A percentile compares a stretch with the other conserved stretches of the same genome.
These are phyloP conservation scores for Craseonycteris thonglongyai DNA, from an alignment of 2,113 vertebrate genomes.

Conservation along the genomic window DNA sequence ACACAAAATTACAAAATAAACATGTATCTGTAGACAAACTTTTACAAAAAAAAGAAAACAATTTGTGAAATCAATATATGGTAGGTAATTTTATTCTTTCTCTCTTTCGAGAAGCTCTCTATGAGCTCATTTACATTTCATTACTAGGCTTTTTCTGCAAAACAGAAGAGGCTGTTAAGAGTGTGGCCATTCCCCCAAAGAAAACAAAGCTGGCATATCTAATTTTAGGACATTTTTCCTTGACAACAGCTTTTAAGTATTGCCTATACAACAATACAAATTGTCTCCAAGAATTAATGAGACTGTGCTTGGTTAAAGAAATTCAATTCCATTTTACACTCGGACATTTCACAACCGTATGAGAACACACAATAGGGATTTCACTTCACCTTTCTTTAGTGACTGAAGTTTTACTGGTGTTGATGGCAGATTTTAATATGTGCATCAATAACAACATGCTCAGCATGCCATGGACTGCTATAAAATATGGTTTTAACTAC, in stretches of 20 bases:
- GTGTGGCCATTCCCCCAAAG: conserved; percentile 27
- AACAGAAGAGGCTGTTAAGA: conserved; percentile 3
- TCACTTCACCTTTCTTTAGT: background rate
- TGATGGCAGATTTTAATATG: background rate
- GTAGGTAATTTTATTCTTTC: background rate
- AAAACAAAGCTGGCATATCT: conserved; percentile 52
- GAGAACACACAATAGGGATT: background rate
- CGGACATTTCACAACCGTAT: background rate
- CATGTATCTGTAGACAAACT: background rate
- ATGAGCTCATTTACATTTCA: conserved; percentile 22
- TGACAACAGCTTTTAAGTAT: conserved; percentile 57
- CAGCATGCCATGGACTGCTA: background rate
- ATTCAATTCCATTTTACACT: background rate
- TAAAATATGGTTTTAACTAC: conserved; percentile 13
- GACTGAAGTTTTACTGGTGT: background rate
- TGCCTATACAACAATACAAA: conserved; percentile 20
- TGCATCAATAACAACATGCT: background rate
- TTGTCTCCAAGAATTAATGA: conserved; percentile 47
- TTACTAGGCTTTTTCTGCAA: conserved; percentile 45
- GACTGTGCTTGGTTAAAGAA: conserved; percentile 8
- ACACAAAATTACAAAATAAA: background rate
- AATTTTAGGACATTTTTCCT: conserved; percentile 58
- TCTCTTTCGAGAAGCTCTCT: background rate
- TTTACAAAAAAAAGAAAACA: conserved; percentile 28
- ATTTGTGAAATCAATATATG: background rate